phyloP scores from a whole-genome alignment of 2,888 invertebrate genomes.

The Drosophila maculinotata region DNA sequence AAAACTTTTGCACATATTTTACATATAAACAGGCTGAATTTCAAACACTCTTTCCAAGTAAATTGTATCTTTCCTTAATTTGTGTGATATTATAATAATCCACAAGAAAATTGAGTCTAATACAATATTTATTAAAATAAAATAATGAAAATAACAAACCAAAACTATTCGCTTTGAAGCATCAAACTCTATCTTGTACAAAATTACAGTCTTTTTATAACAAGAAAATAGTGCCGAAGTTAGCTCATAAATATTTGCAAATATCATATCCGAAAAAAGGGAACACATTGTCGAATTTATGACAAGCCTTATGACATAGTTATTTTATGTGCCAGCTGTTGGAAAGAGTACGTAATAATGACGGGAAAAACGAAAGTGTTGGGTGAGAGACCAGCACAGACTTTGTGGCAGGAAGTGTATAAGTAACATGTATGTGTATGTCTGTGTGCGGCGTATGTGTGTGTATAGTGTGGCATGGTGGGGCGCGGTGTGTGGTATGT shows the following conservation, averaged over 20 bases:
- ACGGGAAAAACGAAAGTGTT: slow-evolving; percentile 51
- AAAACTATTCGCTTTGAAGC: too few species aligned
- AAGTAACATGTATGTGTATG: slow-evolving; percentile 21
- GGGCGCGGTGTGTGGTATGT: slow-evolving; percentile 3
- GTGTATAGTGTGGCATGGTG: too few species aligned
- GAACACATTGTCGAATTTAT: slow-evolving; percentile 1
- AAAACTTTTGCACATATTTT: slow-evolving; percentile 7
- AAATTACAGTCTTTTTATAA: not conserved
- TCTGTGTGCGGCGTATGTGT: slow-evolving; percentile 7
- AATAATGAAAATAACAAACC: not conserved
- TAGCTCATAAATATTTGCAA: not conserved
- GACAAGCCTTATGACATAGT: slow-evolving; percentile 17
- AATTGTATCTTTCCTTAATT: too few species aligned
- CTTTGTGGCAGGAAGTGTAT: slow-evolving; percentile 61
- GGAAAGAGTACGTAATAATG: slow-evolving; percentile 12
- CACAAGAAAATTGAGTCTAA: not conserved
- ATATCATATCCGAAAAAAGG: not conserved
- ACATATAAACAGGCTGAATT: slow-evolving; percentile 7
- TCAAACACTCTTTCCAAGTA: slow-evolving; percentile 11
- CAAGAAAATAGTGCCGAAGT: not conserved
- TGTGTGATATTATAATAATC: not conserved
- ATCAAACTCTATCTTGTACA: not conserved
- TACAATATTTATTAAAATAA: not conserved
- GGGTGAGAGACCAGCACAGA: slow-evolving; percentile 37
- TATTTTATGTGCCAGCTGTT: slow-evolving; percentile 12